phyloP scores from a whole-genome alignment of 2,113 vertebrate species.

The Heliornis fulica region DNA sequence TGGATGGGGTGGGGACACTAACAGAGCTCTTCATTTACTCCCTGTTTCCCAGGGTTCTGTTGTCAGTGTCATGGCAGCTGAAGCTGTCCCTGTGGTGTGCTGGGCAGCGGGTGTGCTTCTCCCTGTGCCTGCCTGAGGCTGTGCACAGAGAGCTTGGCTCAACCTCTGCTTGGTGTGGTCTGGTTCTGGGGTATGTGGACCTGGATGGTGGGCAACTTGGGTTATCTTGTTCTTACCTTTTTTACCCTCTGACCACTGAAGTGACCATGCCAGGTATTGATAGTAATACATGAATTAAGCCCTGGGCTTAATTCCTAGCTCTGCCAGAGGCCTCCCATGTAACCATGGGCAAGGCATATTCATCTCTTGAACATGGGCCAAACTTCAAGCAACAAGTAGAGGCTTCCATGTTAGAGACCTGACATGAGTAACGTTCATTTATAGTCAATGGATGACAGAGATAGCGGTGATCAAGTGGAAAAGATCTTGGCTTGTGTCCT shows the following conservation, averaged over 20 bases:
- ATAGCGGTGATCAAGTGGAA: not conserved
- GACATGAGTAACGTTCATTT: not conserved
- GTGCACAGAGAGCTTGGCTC: fast-evolving
- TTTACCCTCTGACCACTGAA: not conserved
- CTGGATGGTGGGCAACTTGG: not conserved
- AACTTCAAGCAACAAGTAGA: not conserved
- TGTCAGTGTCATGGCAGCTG: not conserved
- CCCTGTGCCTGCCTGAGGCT: not conserved
- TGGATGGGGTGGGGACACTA: not conserved
- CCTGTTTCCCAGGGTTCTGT: not conserved
- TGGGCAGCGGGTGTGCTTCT: not conserved
- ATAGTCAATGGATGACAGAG: not conserved
- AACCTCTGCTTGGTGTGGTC: not conserved
- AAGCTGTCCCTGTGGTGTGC: not conserved
- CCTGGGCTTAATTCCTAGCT: not conserved
- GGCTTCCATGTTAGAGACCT: not conserved
- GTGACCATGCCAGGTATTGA: fast-evolving
- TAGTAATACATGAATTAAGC: not conserved
- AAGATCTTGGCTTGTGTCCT: not conserved
- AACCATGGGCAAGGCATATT: not conserved
- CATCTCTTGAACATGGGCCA: not conserved
- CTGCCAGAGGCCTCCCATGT: not conserved
- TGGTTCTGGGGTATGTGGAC: not conserved
- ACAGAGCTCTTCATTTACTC: slow-evolving; percentile 24
- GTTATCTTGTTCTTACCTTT: not conserved